A percentile compares a stretch with the other conserved stretches of the same genome.
These are phyloP conservation scores for Scaptomyza parva DNA, from an alignment of 2,888 invertebrate species.

Conservation along the genomic window DNA sequence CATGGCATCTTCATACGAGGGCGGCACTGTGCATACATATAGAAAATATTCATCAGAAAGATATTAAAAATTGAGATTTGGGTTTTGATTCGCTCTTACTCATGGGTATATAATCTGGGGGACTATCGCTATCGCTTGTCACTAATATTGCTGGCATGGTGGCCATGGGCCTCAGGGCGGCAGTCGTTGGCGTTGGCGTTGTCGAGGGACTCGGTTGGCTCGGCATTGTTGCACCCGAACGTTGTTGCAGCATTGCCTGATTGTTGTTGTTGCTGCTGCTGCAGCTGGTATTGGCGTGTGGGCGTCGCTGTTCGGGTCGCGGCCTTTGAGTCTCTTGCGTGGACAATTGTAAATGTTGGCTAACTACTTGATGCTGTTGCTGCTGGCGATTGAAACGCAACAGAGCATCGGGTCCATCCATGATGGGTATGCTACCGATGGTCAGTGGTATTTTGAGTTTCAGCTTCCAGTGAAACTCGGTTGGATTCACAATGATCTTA, in stretches of 20 bases:
- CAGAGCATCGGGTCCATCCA: constrained; percentile 86
- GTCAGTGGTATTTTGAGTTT: constrained; percentile 88
- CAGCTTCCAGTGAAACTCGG: constrained; percentile 89
- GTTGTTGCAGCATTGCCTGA: constrained; percentile 55
- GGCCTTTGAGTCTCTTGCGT: constrained; percentile 60
- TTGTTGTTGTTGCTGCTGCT: constrained; percentile 49
- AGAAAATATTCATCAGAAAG: too few relatives aligned
- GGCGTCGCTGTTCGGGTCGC: constrained; percentile 45
- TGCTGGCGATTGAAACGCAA: constrained; percentile 67
- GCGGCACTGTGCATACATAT: constrained; percentile 78
- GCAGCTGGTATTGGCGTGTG: constrained; percentile 19
- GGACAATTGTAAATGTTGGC: constrained; percentile 74
- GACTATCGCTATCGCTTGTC: constrained; percentile 82
- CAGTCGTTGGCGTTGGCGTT: constrained; percentile 76
- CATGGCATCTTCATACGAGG: constrained; percentile 84
- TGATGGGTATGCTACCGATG: constrained; percentile 87
- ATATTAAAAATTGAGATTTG: too few relatives aligned
- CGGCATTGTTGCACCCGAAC: constrained; percentile 63
- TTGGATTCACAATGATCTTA: constrained; percentile 86
- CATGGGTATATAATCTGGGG: constrained; percentile 83
- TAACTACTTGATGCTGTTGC: constrained; percentile 76
- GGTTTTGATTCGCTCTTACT: too few relatives aligned
- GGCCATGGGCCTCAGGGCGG: constrained; percentile 67
- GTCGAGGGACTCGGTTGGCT: constrained; percentile 58
- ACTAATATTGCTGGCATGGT: constrained; percentile 74